A percentile compares a stretch with the other conserved stretches of the same genome.
Conservation (phyloP, 2,113 vertebrate species). For the Lagopus leucura region DNA sequence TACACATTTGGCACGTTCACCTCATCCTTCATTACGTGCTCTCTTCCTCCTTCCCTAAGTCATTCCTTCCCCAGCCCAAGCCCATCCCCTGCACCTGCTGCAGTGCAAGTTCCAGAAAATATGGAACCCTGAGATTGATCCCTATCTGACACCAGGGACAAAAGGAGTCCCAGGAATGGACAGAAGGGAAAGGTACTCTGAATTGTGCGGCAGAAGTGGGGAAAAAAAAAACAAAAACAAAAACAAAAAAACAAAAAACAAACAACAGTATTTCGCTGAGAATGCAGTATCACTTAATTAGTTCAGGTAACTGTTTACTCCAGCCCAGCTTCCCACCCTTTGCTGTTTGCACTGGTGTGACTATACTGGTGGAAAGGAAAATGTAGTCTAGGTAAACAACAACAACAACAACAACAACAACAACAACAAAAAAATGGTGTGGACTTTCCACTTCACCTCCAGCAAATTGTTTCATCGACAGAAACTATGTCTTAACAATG, state of each 20-base stretch:
- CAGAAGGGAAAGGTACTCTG: background rate
- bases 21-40: background rate
- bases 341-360: background rate
- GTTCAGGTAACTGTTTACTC: background rate
- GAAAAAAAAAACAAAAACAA: no score
- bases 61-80: fast-evolving
- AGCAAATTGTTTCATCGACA: slow-evolving; percentile 31
- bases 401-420: no score
- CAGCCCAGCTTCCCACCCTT: background rate
- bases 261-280: background rate
- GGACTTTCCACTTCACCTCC: background rate
- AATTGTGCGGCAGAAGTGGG: fast-evolving
- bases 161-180: background rate
- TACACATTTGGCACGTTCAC: background rate
- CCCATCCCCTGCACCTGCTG: background rate
- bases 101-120: background rate
- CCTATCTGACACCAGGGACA: background rate
- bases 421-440: background rate
- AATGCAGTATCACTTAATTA: background rate
- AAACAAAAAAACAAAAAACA: no score
- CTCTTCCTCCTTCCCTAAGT: fast-evolving
- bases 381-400: background rate
- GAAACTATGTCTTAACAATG: slow-evolving; percentile 22
- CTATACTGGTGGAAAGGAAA: background rate
- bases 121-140: background rate